A percentile compares a stretch with the other conserved stretches of the same genome.
Conservation (phyloP, 2,888 invertebrate genomes). For the Perizoma flavofasciatum region DNA sequence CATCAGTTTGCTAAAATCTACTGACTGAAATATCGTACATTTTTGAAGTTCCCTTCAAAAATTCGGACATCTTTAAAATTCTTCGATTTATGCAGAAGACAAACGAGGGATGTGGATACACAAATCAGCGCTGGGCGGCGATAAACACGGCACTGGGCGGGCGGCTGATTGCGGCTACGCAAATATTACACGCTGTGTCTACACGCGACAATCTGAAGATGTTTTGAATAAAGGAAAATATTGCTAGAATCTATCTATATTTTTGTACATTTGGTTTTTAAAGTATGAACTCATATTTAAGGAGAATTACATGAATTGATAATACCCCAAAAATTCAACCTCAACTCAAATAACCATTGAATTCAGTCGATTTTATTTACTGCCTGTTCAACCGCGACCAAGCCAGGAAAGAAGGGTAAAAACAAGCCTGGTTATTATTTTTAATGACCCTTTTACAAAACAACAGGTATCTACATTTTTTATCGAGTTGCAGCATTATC, state of each 20-base stretch:
- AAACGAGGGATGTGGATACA: conserved; percentile 43
- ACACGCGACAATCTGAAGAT: conserved; percentile 36
- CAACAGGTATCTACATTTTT: no score
- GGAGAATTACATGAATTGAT: no score
- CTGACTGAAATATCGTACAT: conserved; percentile 26
- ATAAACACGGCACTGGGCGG: conserved; percentile 43
- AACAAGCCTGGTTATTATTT: no score
- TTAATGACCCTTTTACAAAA: no score
- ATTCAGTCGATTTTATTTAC: no score
- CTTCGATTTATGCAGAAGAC: conserved; percentile 43
- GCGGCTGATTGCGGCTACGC: conserved; percentile 40
- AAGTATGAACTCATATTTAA: no score
- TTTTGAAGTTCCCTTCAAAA: conserved; percentile 16
- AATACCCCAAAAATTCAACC: no score
- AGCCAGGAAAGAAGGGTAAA: no score
- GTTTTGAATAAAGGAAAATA: conserved; percentile 27
- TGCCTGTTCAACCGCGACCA: no score
- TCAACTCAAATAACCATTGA: no score
- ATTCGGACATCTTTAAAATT: conserved; percentile 29
- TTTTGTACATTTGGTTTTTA: no score
- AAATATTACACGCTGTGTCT: conserved; percentile 32
- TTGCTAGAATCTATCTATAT: neutral
- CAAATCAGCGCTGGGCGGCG: conserved; percentile 50
- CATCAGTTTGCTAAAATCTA: conserved; percentile 3
- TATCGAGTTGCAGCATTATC: no score